phyloP scores from a whole-genome alignment of 2,888 invertebrate species.

The Luperina testacea region DNA sequence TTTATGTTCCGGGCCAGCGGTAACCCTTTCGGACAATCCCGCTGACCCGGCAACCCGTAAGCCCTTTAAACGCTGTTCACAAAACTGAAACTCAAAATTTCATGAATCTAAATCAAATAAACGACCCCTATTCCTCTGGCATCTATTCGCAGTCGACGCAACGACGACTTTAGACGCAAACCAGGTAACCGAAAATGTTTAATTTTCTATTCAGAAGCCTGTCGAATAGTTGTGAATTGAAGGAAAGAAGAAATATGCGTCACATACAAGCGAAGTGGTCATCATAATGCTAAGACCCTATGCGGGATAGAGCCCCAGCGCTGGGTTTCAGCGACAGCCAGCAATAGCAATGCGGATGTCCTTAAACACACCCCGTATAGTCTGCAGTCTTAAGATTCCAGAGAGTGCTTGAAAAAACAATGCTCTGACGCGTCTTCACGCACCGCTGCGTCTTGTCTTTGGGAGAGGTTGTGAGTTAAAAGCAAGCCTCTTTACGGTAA shows the following conservation, averaged over 20 bases:
- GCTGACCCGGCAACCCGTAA: no score
- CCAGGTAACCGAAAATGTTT: background rate
- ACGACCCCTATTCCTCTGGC: no score
- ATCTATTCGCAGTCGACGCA: background rate
- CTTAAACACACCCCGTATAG: background rate
- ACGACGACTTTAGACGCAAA: background rate
- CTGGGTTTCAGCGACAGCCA: background rate
- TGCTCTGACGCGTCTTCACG: conserved; percentile 14
- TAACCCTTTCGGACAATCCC: no score
- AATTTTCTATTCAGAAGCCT: background rate
- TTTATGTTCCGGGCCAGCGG: no score
- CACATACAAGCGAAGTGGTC: no score
- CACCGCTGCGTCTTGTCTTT: conserved; percentile 22
- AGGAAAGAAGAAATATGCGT: background rate
- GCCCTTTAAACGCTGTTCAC: background rate
- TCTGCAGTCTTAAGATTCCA: background rate
- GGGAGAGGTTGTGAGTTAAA: background rate
- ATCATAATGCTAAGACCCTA: background rate
- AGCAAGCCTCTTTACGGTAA: conserved; percentile 10
- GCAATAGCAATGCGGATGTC: background rate
- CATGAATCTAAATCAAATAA: background rate
- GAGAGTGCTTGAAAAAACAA: conserved; percentile 33
- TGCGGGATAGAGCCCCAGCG: background rate
- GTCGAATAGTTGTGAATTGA: background rate
- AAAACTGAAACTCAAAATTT: background rate